Percentiles rank a stretch among this genome's conserved stretches.
phyloP scores from a whole-genome alignment of 2,888 invertebrate species.

The Orchesella flavescens region DNA sequence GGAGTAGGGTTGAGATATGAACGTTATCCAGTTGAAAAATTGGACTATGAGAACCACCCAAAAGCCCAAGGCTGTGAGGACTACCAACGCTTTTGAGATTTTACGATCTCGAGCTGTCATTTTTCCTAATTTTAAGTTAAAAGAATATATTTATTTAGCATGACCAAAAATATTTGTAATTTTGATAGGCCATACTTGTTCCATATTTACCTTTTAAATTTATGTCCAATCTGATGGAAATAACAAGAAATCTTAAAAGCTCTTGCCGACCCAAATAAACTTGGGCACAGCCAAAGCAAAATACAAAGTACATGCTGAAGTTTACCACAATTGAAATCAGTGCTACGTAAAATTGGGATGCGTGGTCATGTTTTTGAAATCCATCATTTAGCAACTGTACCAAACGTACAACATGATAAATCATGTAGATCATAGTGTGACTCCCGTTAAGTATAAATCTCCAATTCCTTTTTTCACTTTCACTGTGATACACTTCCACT shows the following conservation, averaged over 20 bases:
- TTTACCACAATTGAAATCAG: background rate
- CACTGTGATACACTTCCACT: constrained; percentile 23
- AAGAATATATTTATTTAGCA: background rate
- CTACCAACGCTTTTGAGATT: constrained; percentile 21
- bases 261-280: constrained; percentile 20
- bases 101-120: constrained; percentile 13
- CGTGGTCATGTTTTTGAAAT: background rate
- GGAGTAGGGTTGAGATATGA: constrained; percentile 23
- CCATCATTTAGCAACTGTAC: background rate
- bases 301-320: background rate
- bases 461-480: constrained; percentile 5
- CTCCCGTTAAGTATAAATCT: constrained; percentile 11
- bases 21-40: background rate
- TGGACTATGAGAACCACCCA: background rate
- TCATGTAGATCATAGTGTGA: constrained; percentile 27
- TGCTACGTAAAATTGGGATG: background rate
- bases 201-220: constrained; percentile 36
- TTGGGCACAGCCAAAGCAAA: background rate
- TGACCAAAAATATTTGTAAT: no score
- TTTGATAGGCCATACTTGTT: no score
- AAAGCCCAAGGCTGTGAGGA: background rate
- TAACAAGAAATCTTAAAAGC: constrained; percentile 17
- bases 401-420: constrained; percentile 20
- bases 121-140: constrained; percentile 20
- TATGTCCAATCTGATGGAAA: constrained; percentile 10